A percentile compares a stretch with the other conserved stretches of the same genome.
These are phyloP conservation scores for Chironomus riparius DNA, from an alignment of 2,888 invertebrate genomes.

Conservation along the genomic window DNA sequence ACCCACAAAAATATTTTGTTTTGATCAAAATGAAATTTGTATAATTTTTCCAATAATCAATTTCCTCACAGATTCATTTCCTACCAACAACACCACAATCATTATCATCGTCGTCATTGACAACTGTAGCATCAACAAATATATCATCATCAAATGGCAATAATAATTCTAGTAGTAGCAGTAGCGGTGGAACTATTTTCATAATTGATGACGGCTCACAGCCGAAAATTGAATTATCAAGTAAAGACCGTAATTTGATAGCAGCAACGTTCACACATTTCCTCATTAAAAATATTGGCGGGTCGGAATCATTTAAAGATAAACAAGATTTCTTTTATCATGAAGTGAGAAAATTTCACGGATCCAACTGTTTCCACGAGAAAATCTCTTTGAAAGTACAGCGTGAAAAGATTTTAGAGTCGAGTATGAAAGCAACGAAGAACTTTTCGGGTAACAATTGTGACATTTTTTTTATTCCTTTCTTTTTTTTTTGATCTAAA, in stretches of 20 bases:
- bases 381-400: conserved; percentile 72
- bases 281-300: conserved; percentile 85
- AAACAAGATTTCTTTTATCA: conserved; percentile 72
- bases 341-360: conserved; percentile 69
- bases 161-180: conserved; percentile 36
- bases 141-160: neutral
- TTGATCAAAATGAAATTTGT: neutral
- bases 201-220: conserved; percentile 87
- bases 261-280: conserved; percentile 89
- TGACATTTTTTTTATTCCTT: conserved; percentile 35
- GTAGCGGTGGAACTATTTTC: conserved; percentile 53
- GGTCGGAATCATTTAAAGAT: conserved; percentile 87
- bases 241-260: conserved; percentile 79
- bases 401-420: conserved; percentile 71
- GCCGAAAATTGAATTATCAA: conserved; percentile 71
- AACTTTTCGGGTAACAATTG: conserved; percentile 49
- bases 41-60: neutral
- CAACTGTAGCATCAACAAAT: neutral
- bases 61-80: conserved; percentile 23
- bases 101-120: conserved; percentile 27
- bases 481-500: neutral
- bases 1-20: neutral
- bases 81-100: conserved; percentile 49
- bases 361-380: conserved; percentile 72
- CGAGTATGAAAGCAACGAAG: conserved; percentile 75